These are phyloP conservation scores for Sparus aurata DNA, from an alignment of 2,797 vertebrate genomes.

Conservation along the genomic window DNA sequence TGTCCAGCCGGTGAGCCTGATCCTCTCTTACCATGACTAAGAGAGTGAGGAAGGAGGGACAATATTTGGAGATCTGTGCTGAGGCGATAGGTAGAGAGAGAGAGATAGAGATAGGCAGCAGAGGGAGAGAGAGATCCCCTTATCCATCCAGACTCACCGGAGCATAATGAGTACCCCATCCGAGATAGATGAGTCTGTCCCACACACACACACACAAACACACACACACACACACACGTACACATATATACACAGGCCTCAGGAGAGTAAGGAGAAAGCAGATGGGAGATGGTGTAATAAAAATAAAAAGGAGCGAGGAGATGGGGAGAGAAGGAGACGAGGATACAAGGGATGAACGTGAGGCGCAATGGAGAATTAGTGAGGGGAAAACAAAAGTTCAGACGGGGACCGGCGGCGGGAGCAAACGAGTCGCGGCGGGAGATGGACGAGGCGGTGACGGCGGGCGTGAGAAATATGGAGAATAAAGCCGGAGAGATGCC, in stretches of 20 bases:
- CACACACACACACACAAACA: neutral
- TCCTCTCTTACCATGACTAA: neutral
- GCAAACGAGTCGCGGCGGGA: neutral
- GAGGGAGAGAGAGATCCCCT: constrained; percentile 37
- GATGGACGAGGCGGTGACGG: constrained; percentile 6
- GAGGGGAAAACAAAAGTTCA: constrained; percentile 27
- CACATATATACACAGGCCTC: constrained; percentile 18
- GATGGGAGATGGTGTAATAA: constrained; percentile 50
- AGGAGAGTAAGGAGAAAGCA: constrained; percentile 50
- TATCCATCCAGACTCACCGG: constrained; percentile 56
- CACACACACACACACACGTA: neutral
- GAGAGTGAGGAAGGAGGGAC: neutral
- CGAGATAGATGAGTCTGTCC: constrained; percentile 50
- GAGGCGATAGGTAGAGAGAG: constrained; percentile 16
- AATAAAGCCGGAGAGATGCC: constrained; percentile 4
- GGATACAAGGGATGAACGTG: neutral
- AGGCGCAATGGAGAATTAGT: constrained; percentile 3
- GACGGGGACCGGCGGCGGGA: constrained; percentile 6
- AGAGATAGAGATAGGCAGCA: neutral
- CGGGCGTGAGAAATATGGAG: constrained; percentile 20
- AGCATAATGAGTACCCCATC: constrained; percentile 58
- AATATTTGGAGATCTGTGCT: constrained; percentile 5
- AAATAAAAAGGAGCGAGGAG: constrained; percentile 37
- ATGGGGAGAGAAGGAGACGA: constrained; percentile 35
- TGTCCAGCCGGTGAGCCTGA: neutral